Percentiles rank a stretch among this genome's conserved stretches.
Evolutionary conservation across 2,888 invertebrate species (phyloP).

Genomic region (Sarcophaga subvicina): DNA sequence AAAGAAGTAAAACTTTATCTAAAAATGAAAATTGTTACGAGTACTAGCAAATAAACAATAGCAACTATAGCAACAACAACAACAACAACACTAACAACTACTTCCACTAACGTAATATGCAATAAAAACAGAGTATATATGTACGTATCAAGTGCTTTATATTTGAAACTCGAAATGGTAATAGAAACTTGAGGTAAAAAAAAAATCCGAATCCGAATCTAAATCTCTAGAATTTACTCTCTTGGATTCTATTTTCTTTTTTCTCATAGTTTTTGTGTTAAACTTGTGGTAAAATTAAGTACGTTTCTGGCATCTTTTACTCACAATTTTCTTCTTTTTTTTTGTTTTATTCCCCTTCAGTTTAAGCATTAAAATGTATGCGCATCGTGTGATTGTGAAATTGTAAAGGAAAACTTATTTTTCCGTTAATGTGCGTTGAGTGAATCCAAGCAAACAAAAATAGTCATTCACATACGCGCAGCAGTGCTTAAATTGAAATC

Average conservation of each 20-base stretch:
- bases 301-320: conserved; percentile 1
- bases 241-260: not conserved
- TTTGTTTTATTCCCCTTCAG: no score
- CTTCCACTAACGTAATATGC: conserved; percentile 6
- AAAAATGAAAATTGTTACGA: conserved; percentile 62
- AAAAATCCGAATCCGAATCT: not conserved
- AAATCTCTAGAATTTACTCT: not conserved
- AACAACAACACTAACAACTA: conserved; percentile 15
- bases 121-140: conserved; percentile 19
- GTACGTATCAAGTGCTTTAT: conserved; percentile 24
- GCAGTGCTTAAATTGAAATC: not conserved
- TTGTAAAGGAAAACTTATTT: not conserved
- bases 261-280: conserved; percentile 18
- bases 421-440: not conserved
- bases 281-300: conserved; percentile 47
- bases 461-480: not conserved
- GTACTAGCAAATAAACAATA: conserved; percentile 55
- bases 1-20: conserved; percentile 57
- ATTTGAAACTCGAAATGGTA: conserved; percentile 44
- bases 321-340: not conserved
- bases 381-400: not conserved
- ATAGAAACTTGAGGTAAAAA: conserved; percentile 51
- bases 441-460: not conserved
- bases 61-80: conserved; percentile 6
- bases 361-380: not conserved